phyloP scores from a whole-genome alignment of 2,113 vertebrate species.

The Carassius carassius region DNA sequence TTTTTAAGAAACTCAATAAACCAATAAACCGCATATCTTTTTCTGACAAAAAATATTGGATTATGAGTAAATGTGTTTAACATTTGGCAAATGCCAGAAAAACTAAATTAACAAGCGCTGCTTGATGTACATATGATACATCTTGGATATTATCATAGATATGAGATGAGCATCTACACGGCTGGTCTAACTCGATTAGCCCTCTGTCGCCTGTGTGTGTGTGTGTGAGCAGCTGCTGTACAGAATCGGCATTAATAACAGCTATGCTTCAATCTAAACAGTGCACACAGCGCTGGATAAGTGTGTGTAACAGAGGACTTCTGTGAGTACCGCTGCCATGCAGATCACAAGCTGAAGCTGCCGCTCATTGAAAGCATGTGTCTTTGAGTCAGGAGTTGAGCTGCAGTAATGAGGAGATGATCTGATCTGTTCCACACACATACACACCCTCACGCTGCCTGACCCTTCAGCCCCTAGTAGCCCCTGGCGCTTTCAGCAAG shows the following conservation, averaged over 20 bases:
- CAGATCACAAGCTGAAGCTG: conserved; percentile 13
- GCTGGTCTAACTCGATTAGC: conserved; percentile 6
- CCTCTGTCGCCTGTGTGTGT: neutral
- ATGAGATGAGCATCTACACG: neutral
- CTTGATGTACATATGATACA: neutral
- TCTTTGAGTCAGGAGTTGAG: conserved; percentile 41
- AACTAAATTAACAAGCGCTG: neutral
- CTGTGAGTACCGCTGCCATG: neutral
- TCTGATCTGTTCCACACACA: conserved; percentile 11
- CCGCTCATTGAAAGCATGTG: conserved; percentile 25
- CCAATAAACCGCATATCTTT: neutral
- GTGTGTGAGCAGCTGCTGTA: conserved; percentile 23
- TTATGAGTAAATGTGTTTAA: neutral
- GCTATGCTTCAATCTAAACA: neutral
- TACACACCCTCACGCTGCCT: neutral
- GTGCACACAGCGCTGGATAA: neutral
- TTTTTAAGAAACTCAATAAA: neutral
- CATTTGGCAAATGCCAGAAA: neutral
- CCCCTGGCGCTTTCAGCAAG: neutral
- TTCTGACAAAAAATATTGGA: neutral
- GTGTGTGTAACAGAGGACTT: neutral
- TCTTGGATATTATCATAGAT: neutral
- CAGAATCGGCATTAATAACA: neutral
- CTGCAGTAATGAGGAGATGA: conserved; percentile 44
- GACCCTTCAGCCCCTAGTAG: conserved; percentile 1